These are phyloP conservation scores for Temnopleurus reevesii DNA, from an alignment of 53 echinoderm and acorn worm genomes.

Conservation along the genomic window DNA sequence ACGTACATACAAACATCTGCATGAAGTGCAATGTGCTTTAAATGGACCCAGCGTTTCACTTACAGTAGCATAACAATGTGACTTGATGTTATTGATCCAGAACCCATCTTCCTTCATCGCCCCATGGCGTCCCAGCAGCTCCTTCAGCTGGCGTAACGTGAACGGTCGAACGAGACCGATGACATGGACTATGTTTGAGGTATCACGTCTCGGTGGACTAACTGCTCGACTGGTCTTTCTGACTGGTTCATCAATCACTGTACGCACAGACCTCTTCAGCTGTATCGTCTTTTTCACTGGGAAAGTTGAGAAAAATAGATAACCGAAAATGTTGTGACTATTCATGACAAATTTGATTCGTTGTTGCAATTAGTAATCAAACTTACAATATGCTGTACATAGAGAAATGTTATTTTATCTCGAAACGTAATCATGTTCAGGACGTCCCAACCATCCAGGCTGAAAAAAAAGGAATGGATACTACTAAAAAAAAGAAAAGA, in stretches of 20 bases:
- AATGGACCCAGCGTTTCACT: conserved; percentile 6
- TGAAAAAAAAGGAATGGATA: too few species aligned
- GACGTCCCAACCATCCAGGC: too few species aligned
- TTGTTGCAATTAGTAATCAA: too few species aligned
- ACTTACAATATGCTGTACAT: too few species aligned
- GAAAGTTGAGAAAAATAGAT: too few species aligned
- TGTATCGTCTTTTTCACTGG: conserved; percentile 15
- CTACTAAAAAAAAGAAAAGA: too few species aligned
- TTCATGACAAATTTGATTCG: too few species aligned
- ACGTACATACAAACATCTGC: too few species aligned
- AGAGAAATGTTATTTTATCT: too few species aligned
- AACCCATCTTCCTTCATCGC: conserved; percentile 79
- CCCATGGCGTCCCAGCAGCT: conserved; percentile 83
- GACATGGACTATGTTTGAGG: conserved; percentile 75
- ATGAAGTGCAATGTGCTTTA: too few species aligned
- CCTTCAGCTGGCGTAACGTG: conserved; percentile 88
- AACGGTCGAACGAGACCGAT: conserved; percentile 89
- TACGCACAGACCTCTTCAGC: conserved; percentile 62
- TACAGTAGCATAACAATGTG: conserved; percentile 89
- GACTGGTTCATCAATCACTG: conserved; percentile 91
- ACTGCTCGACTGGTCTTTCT: conserved; percentile 27
- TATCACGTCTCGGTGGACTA: conserved; percentile 68
- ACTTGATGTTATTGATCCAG: conserved; percentile 99
- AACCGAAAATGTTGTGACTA: too few species aligned
- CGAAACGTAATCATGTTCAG: too few species aligned